Evolutionary conservation across 2,888 invertebrate genomes (phyloP), one percentile per base, ranked within the genome.

Genomic region (Drosophila fulvimacula): DNA sequence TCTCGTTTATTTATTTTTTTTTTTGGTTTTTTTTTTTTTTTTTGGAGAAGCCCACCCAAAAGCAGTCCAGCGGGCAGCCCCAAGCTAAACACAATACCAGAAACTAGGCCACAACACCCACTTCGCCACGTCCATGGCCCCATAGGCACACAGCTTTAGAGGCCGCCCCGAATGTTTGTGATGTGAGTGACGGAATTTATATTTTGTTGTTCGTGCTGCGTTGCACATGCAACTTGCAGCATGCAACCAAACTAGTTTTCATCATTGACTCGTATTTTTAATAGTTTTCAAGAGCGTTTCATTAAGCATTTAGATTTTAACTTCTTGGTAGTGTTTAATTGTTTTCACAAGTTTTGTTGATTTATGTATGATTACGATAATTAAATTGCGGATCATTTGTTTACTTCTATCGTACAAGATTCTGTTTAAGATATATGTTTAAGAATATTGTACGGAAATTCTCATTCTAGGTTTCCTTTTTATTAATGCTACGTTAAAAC

Each of bases 121-220:
- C 69, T 56, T 59, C 55, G 58, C 59, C 58, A 67, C 42, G 57
- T 59, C 64, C 48, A 48, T n/a, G 46, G 61, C 42, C 46, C 10
- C 3, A 5, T n/a, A 11, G 46, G n/a, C 34, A 56, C 56, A 59
- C 46, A 57, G 46, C 41, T 34, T 19, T 39, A 42, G 46, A 42
- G 42, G 67, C 11, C 36, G 56, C 53, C 59, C 38, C 57, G 39
- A 55, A 53, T 36, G 52, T 41, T 57, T 76, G 79, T 80, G 73
- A 84, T 82, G 88, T 82, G 85, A 82, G 82, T 82, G 66, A 69
- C 42, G 67, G 68, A 69, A 58, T 58, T 76, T 68, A 42, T 30
- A 32, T 38, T 62, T 60, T 66, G 61, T 59, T 69, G 64, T 69
- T 71, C 27, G 24, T 58, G 58, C 49, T 60, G 44, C 21, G 41